A percentile compares a stretch with the other conserved stretches of the same genome.
phyloP scores from a whole-genome alignment of 1,140 invertebrate species.

The Leptopilina boulardi region DNA sequence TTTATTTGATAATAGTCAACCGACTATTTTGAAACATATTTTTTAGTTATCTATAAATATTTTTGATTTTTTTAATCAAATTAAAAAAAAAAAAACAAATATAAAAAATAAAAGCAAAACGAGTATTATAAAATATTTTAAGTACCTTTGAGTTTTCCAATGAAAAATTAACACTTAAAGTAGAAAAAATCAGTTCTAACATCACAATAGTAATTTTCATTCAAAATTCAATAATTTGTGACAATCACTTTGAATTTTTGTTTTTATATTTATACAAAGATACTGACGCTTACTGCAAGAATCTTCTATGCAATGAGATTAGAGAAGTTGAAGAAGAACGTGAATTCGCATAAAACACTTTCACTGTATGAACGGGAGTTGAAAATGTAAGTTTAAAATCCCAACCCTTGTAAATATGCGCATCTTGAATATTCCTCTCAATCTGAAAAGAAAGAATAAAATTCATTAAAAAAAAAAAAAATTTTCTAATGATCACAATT shows the following conservation, averaged over 20 bases:
- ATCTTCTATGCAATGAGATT: slow-evolving; percentile 65
- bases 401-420: slow-evolving; percentile 1
- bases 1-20: too few relatives aligned
- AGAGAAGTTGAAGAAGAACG: slow-evolving; percentile 66
- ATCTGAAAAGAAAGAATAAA: neutral
- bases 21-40: too few relatives aligned
- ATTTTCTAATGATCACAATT: neutral
- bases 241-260: too few relatives aligned
- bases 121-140: neutral
- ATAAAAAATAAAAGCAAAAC: neutral
- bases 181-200: neutral
- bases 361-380: slow-evolving; percentile 60
- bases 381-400: slow-evolving; percentile 37
- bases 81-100: too few relatives aligned
- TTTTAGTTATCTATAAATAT: too few relatives aligned
- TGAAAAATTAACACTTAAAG: neutral
- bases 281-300: slow-evolving; percentile 62
- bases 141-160: neutral
- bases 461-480: neutral
- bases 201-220: neutral
- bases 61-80: too few relatives aligned
- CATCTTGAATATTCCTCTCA: neutral
- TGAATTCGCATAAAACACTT: slow-evolving; percentile 66
- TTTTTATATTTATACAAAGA: slow-evolving; percentile 56
- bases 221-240: too few relatives aligned